Percentiles rank a stretch among this genome's conserved stretches.
These are phyloP conservation scores for Aphidoletes aphidimyza DNA, from an alignment of 2,888 invertebrate genomes.

Conservation along the genomic window DNA sequence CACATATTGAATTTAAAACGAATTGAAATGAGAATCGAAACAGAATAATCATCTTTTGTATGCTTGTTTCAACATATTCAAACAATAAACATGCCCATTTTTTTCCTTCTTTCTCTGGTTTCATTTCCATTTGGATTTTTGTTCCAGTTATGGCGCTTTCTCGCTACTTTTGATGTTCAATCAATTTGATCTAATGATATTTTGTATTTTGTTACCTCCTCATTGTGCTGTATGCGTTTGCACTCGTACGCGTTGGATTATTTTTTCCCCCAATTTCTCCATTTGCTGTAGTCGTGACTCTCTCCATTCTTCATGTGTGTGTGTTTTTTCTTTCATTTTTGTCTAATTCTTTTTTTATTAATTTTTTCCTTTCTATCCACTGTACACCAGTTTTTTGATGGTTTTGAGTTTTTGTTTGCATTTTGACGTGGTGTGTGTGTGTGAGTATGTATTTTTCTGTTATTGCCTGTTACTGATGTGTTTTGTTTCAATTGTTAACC, in stretches of 20 bases:
- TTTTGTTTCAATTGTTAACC: constrained; percentile 17
- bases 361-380: neutral
- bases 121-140: no score
- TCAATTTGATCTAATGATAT: constrained; percentile 39
- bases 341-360: constrained; percentile 24
- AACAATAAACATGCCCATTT: neutral
- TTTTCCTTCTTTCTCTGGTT: no score
- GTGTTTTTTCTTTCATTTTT: neutral
- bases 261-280: neutral
- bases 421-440: neutral
- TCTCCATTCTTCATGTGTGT: neutral
- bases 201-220: neutral
- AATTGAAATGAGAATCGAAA: neutral
- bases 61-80: neutral
- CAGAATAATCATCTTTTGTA: neutral
- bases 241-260: no score
- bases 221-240: constrained; percentile 6
- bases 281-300: neutral
- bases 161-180: constrained; percentile 32
- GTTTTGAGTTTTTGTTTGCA: neutral
- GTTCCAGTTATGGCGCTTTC: neutral
- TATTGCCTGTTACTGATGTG: constrained; percentile 40
- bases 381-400: neutral
- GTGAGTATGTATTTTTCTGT: neutral
- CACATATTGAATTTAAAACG: neutral